Base-by-base conservation (phyloP, 1,140 invertebrate species). In the Condylostylus longicornis region DNA sequence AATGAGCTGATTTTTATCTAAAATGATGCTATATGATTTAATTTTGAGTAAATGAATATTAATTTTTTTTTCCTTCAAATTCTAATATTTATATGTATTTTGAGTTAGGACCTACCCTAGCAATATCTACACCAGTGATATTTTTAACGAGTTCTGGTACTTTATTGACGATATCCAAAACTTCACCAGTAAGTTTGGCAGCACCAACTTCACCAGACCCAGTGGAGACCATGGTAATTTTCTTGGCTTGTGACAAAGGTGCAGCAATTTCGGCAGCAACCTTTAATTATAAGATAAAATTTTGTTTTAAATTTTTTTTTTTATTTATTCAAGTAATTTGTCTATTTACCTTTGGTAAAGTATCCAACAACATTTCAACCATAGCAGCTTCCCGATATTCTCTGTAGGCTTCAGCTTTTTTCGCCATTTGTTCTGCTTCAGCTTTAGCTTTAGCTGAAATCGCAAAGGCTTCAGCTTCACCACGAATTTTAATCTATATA, bases 331-430 rank as follows among this genome's bases (percentile, higher is more conserved):
- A 8, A 25, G 23, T 25, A 7, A 8, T n/a, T n/a, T n/a, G n/a
- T n/a, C n/a, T 13, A 10, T 33, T 45, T 67, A 94, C 90, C 75
- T 90, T 94, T 25, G 93, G 91, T 51, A 97, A 63, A n/a, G 83
- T 86, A 37, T 95, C 87, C 15, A 98, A 71, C 52, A 95, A 78
- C 91, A 97, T 96, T 51, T 97, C 91, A 35, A 95, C 77, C 77
- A 96, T 91, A 22, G 93, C 93, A 32, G 93, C 91, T 43, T 86
- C 87, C 45, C 89, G 85, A 56, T 95, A 98, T 53, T 95, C 87
- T 53, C 83, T 87, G 75, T 81, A 96, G 17, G 93, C 93, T 49
- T 93, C 88, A 8, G 91, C 93, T 58, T 97, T 97, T 63, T 89
- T 89, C 1, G 81, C 75, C 82, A 96, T 93, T 66, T 93, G 89